Conservation (phyloP, 2,797 vertebrate species). For the Platyrinchus mystaceus region DNA sequence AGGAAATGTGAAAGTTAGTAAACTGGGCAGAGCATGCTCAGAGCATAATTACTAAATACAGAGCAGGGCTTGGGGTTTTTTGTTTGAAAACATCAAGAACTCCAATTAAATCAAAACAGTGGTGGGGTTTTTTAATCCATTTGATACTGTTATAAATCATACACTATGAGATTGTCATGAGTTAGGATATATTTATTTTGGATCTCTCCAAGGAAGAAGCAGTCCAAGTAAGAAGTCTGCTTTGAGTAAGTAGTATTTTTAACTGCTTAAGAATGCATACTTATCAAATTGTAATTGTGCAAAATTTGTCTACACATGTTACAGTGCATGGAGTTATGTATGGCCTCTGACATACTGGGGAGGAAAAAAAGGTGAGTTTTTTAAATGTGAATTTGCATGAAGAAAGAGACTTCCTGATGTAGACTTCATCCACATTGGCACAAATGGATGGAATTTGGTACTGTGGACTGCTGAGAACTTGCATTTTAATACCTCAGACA, state of each 20-base stretch:
- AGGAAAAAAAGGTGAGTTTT: fast-evolving
- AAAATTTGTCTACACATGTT: neutral
- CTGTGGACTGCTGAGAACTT: neutral
- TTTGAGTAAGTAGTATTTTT: neutral
- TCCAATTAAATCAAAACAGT: neutral
- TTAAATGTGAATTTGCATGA: neutral
- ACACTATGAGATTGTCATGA: neutral
- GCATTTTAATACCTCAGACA: neutral
- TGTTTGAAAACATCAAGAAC: neutral
- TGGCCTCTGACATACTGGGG: neutral
- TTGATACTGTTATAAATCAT: neutral
- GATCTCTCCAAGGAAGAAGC: neutral
- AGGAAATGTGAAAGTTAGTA: neutral
- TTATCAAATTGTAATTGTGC: neutral
- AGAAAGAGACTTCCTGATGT: neutral
- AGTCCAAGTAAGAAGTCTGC: neutral
- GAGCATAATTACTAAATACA: neutral
- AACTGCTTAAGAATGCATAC: neutral
- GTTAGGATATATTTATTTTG: neutral
- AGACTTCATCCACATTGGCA: neutral
- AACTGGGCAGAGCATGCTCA: neutral
- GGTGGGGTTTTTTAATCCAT: neutral
- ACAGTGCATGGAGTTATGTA: neutral
- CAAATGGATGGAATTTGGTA: neutral
- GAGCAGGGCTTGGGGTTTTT: neutral